Evolutionary conservation across 2,888 invertebrate genomes (phyloP), one percentile per base, ranked within the genome.

Genomic region (Idaea biselata): DNA sequence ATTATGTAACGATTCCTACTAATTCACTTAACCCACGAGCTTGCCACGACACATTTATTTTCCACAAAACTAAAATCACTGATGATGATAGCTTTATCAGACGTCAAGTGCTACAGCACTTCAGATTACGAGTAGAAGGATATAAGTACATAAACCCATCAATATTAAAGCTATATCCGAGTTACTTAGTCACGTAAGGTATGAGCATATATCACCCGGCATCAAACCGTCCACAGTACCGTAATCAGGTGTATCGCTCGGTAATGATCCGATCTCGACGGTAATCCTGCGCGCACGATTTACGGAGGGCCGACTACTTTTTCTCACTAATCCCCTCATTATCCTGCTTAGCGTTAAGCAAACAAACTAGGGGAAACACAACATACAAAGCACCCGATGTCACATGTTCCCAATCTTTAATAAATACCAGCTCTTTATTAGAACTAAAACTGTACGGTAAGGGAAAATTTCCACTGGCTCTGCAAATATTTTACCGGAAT

Each of bases 301-400:
- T 76, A 67, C 63, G 61, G 69, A 77, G 77, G 81, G 80, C 76
- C 78, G 75, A 76, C 77, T 84, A 86, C 84, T 89, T 90, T 89
- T 89, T 89, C 87, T 88, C 81, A 71, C 77, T 88, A 88, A 88
- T 85, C 88, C 84, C 81, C 82, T 87, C 84, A 89, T 90, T 89
- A 89, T 82, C 82, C 80, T 73, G 76, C 80, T 81, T 78, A 78
- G 77, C 78, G 83, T 77, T 80, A 74, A 63, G 71, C 76, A 78
- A 83, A 83, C 77, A 80, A 75, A 77, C 71, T 69, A 60, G 64
- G 61, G 63, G 17, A 56, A 18, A 16, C 18, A 16, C 18, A 18
- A 17, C 56, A 4, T 7, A 56, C 56, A 8, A 56, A 65, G 66
- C 55, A 61, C 63, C 61, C 59, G 59, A 58, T 62, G 60, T 60